phyloP scores from a whole-genome alignment of 2,113 vertebrate species.

The Apodemus speciosus region DNA sequence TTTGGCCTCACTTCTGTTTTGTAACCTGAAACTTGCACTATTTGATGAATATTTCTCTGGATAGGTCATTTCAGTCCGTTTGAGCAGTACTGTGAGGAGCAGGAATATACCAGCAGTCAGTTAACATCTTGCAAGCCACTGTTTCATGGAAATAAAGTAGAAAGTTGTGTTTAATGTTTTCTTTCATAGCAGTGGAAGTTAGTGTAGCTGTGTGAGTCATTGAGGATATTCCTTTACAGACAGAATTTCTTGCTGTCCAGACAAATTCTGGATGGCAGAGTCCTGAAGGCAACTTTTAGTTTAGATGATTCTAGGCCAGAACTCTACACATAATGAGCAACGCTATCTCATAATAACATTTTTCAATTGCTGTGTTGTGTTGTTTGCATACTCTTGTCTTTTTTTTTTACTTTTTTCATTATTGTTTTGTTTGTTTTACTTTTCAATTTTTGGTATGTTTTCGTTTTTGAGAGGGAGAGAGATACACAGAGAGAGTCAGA shows the following conservation, averaged over 20 bases:
- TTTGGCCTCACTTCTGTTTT: not conserved
- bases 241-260: not conserved
- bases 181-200: not conserved
- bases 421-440: not conserved
- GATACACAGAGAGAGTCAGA: no score
- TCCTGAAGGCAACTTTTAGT: not conserved
- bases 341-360: not conserved
- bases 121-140: not conserved
- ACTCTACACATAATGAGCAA: not conserved
- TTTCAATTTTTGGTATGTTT: not conserved
- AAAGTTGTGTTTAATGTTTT: not conserved
- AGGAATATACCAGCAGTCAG: not conserved
- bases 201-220: not conserved
- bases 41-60: not conserved
- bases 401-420: not conserved
- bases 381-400: not conserved
- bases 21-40: not conserved
- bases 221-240: not conserved
- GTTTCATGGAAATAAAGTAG: constrained; percentile 6
- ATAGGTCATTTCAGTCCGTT: not conserved
- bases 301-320: not conserved
- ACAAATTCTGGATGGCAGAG: not conserved
- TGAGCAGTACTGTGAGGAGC: not conserved
- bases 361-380: not conserved
- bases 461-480: not conserved